phyloP scores from a whole-genome alignment of 2,113 vertebrate species.

The Todiramphus chloris region DNA sequence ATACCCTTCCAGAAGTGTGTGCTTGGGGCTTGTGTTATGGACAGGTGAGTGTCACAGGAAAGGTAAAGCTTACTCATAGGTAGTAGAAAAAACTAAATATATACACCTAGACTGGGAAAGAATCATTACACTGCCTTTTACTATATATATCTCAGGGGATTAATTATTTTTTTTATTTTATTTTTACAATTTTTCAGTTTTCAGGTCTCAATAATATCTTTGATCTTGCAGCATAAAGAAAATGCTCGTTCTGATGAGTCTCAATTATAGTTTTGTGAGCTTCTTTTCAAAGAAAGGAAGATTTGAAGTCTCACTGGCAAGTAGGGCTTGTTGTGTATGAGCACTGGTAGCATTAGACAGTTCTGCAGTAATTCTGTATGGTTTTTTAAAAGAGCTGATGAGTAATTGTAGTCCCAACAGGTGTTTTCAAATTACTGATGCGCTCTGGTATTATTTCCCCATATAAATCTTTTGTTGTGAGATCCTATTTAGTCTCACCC shows the following conservation, averaged over 20 bases:
- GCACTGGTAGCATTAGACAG: background rate
- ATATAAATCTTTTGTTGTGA: background rate
- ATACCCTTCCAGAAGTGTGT: rapidly evolving
- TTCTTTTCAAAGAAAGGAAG: background rate
- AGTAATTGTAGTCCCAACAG: background rate
- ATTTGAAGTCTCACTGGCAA: background rate
- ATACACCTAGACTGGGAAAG: background rate
- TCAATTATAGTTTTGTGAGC: background rate
- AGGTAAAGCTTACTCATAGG: background rate
- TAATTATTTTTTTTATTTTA: background rate
- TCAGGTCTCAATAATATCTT: background rate
- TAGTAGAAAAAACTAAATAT: background rate
- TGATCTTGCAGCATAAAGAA: background rate
- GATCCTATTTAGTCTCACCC: background rate
- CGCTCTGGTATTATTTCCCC: background rate
- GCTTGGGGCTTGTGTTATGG: background rate
- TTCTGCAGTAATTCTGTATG: background rate
- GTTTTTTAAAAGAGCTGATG: background rate
- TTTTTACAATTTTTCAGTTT: background rate
- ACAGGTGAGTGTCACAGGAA: background rate
- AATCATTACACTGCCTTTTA: rapidly evolving
- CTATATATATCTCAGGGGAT: too few relatives aligned
- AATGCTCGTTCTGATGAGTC: background rate
- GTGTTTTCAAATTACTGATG: background rate
- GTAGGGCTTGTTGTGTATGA: background rate